Percentiles rank a stretch among this genome's conserved stretches.
Evolutionary conservation across 1,140 invertebrate species (phyloP).

Genomic region (Drosophila bocqueti): DNA sequence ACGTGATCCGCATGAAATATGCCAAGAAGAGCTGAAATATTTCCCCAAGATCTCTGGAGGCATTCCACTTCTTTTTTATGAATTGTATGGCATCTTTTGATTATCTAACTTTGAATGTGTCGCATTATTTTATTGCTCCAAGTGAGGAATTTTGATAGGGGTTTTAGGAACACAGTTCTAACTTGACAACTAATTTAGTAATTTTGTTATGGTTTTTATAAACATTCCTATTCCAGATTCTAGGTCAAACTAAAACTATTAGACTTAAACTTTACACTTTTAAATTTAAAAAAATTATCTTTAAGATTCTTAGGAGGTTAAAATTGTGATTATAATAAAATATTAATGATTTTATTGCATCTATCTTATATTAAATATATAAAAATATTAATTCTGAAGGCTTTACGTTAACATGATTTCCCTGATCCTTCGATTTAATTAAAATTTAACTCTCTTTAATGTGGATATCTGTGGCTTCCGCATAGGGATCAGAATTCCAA

Average conservation of each 20-base stretch:
- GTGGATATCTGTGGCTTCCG: slow-evolving; percentile 59
- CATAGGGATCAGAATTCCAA: slow-evolving; percentile 56
- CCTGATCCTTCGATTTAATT: not conserved
- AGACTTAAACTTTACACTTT: too few species aligned
- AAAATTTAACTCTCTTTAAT: slow-evolving; percentile 21
- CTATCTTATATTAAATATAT: not conserved
- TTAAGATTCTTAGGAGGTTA: not conserved
- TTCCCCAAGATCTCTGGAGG: not conserved
- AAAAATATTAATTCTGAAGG: not conserved
- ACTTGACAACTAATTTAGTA: not conserved
- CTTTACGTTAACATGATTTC: not conserved
- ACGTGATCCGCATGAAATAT: slow-evolving; percentile 42
- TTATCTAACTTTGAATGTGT: slow-evolving; percentile 23
- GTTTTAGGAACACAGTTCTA: too few species aligned
- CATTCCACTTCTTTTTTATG: not conserved
- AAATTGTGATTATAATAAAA: not conserved
- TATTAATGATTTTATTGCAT: not conserved
- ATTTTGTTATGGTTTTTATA: not conserved
- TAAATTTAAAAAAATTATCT: not conserved
- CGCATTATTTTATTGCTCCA: slow-evolving; percentile 16
- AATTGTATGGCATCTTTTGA: slow-evolving; percentile 10
- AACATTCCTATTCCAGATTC: too few species aligned
- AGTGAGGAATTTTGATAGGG: not conserved
- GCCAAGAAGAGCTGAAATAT: not conserved
- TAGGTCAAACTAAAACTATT: too few species aligned